Percentiles rank a stretch among this genome's conserved stretches.
Evolutionary conservation across 2,888 invertebrate genomes (phyloP).

Genomic region (Ferdinandea cuprea): DNA sequence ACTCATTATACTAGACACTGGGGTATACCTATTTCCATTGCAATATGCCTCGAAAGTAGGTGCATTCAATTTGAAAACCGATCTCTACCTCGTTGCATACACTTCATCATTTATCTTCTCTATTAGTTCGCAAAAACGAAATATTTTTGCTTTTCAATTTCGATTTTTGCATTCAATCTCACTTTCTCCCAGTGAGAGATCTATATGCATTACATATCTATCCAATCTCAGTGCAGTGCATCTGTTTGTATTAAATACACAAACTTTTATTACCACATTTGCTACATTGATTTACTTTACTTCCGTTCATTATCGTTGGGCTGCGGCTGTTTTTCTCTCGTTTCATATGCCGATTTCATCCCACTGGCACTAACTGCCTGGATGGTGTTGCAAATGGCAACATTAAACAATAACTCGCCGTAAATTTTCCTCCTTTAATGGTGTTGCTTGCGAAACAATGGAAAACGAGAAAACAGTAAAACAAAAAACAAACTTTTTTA

Average conservation of each 20-base stretch:
- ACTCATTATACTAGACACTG: no score
- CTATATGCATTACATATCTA: no score
- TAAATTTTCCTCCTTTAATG: slow-evolving; percentile 40
- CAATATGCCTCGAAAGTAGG: no score
- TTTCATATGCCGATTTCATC: not conserved
- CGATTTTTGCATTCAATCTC: slow-evolving; percentile 5
- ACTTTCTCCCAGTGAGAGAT: slow-evolving; percentile 32
- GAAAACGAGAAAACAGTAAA: not conserved
- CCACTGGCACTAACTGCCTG: not conserved
- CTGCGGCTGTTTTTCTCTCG: not conserved
- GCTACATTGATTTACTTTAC: slow-evolving; percentile 56
- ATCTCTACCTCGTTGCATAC: no score
- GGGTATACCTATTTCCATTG: no score
- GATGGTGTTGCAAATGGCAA: not conserved
- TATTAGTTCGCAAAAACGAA: no score
- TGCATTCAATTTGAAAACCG: no score
- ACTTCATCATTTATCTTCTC: slow-evolving; percentile 17
- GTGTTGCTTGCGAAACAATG: slow-evolving; percentile 18
- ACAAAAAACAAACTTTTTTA: no score
- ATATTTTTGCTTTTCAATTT: no score
- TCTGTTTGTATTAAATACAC: not conserved
- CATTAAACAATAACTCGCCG: slow-evolving; percentile 41
- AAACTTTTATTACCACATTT: slow-evolving; percentile 48
- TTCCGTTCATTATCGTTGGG: slow-evolving; percentile 58
- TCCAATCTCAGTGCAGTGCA: slow-evolving; percentile 2